Evolutionary conservation across 37 sponge, comb jelly and placozoan species (phyloP).

Genomic region (Petrosia ficiformis): DNA sequence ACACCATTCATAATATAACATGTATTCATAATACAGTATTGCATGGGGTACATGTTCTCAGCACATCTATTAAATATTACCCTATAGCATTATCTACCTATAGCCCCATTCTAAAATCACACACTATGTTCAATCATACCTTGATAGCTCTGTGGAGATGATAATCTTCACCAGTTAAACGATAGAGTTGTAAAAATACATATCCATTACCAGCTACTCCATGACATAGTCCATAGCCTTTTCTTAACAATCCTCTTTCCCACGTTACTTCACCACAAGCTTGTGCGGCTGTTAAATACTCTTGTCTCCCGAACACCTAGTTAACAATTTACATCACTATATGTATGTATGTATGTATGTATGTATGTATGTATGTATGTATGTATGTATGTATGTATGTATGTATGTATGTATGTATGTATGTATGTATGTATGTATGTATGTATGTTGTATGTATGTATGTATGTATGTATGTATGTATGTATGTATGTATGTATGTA

Average conservation of each 20-base stretch:
- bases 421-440: too few species aligned
- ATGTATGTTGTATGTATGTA: too few species aligned
- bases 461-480: neutral
- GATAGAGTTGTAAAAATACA: constrained; percentile 82
- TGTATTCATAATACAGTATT: too few species aligned
- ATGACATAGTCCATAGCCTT: constrained; percentile 94
- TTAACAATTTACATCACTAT: neutral
- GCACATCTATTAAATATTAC: too few species aligned
- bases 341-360: neutral
- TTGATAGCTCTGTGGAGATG: constrained; percentile 71
- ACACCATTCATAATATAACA: too few species aligned
- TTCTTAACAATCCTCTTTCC: constrained; percentile 83
- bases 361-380: too few species aligned
- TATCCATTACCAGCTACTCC: constrained; percentile 95
- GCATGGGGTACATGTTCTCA: too few species aligned
- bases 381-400: too few species aligned
- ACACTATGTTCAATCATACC: constrained; percentile 6
- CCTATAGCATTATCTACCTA: too few species aligned
- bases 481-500: too few species aligned
- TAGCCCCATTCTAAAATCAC: neutral
- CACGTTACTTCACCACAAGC: constrained; percentile 78
- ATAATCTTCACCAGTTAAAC: constrained; percentile 51
- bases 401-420: too few species aligned
- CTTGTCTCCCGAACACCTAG: constrained; percentile 58
- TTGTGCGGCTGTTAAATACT: constrained; percentile 56